Base-by-base conservation (phyloP, 2,113 vertebrate species). In the Conger conger region DNA sequence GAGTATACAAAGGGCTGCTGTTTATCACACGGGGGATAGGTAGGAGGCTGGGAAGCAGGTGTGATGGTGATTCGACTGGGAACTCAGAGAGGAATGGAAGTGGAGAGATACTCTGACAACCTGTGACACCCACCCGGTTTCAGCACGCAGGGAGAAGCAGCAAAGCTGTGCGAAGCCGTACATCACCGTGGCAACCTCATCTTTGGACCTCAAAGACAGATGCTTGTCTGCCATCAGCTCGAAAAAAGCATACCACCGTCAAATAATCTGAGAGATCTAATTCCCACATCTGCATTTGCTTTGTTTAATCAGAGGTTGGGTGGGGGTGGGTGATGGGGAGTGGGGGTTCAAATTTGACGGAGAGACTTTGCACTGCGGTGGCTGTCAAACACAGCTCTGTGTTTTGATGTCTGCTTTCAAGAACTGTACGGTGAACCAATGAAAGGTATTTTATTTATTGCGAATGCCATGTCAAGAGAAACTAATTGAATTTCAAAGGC, bases 1-100 rank as follows among this genome's bases (percentile, higher is more conserved):
- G 57, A 88, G 87, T 84, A 87, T 93, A 90, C 90, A 90, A 89
- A 89, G 90, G 91, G 89, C 89, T 23, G 50, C 82, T 79, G 84
- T 86, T 87, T 82, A 88, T 87, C 89, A 77, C 76, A 54, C 42
- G 53, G 82, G 87, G 57, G 50, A 77, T 79, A 16, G 57, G 36
- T 27, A 54, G 63, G 82, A 86, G 53, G 42, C 77, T 78, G 20
- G 80, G 50, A 35, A 68, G 57, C 82, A 81, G 85, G 83, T 15
- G 84, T 76, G 27, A 63, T 35, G 85, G 87, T 85, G 87, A 83
- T 85, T 88, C 68, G 80, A 77, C 85, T 79, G 30, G 85, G 86
- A 80, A 85, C 79, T 81, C 54, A 68, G 68, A 87, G 85, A 85
- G 80, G 86, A 86, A 86, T 57, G 83, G 81, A 81, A 77, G 68